Conservation (phyloP, 37 sponge, comb jelly and placozoan genomes). For the Geodia barretti region DNA sequence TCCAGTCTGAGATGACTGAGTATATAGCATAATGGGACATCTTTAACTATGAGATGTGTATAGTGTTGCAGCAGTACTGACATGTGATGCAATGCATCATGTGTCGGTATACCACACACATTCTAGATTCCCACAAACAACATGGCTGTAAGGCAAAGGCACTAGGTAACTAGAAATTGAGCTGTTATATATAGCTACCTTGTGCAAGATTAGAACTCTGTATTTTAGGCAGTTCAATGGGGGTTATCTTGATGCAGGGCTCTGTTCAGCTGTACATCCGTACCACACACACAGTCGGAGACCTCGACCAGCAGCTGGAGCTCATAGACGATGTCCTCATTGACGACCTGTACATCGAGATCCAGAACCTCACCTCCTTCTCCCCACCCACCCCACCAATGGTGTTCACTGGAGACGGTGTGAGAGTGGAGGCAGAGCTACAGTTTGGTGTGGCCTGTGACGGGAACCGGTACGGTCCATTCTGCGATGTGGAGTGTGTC, state of each 20-base stretch:
- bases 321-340: background rate
- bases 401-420: background rate
- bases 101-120: too few species aligned
- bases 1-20: too few species aligned
- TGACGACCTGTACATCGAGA: constrained; percentile 8
- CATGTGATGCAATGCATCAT: too few species aligned
- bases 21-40: too few species aligned
- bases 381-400: background rate
- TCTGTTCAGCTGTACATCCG: constrained; percentile 6
- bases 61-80: too few species aligned
- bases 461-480: constrained; percentile 3
- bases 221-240: background rate
- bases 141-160: too few species aligned
- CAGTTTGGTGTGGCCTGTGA: constrained; percentile 14
- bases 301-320: background rate
- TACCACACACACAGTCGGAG: background rate
- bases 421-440: background rate
- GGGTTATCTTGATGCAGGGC: background rate
- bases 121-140: too few species aligned
- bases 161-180: too few species aligned
- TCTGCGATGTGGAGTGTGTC: constrained; percentile 4
- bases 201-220: too few species aligned
- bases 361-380: background rate
- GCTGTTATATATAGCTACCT: too few species aligned
- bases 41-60: too few species aligned